Evolutionary conservation across 2,797 vertebrate genomes (phyloP).

Genomic region (Cephalopachus bancanus): DNA sequence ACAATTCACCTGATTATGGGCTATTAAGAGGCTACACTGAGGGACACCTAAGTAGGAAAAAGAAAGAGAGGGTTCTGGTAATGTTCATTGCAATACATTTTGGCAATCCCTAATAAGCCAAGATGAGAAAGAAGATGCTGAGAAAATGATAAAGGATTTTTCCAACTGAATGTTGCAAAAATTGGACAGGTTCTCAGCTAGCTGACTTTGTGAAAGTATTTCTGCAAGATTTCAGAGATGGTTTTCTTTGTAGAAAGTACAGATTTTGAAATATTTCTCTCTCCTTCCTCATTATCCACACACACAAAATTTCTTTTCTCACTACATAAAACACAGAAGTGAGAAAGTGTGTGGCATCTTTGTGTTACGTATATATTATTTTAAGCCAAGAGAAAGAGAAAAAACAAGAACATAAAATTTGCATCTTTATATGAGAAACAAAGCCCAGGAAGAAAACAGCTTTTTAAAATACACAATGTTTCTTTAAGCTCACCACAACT

Average conservation of each 20-base stretch:
- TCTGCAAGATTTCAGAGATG: constrained; percentile 9
- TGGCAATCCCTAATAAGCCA: constrained; percentile 21
- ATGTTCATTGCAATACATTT: background rate
- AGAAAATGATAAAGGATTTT: constrained; percentile 37
- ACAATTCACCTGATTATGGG: constrained; percentile 69
- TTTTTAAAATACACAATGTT: background rate
- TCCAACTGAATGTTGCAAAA: constrained; percentile 43
- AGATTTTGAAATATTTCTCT: constrained; percentile 68
- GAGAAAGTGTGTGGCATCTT: constrained; percentile 33
- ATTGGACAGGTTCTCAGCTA: constrained; percentile 47
- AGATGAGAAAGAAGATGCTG: background rate
- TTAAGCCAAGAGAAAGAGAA: background rate
- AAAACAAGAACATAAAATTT: background rate
- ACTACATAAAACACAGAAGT: constrained; percentile 38
- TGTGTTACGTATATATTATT: background rate
- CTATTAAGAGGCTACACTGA: constrained; percentile 47
- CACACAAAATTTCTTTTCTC: background rate
- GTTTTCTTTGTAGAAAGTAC: constrained; percentile 8
- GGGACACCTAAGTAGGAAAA: background rate
- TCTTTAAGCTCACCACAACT: background rate
- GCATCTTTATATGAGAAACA: constrained; percentile 18
- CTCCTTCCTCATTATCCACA: constrained; percentile 58
- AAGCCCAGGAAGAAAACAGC: background rate
- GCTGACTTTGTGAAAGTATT: constrained; percentile 43
- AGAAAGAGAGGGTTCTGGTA: background rate